Base-by-base conservation (phyloP, 2,797 vertebrate species). In the Falco novaeseelandiae region DNA sequence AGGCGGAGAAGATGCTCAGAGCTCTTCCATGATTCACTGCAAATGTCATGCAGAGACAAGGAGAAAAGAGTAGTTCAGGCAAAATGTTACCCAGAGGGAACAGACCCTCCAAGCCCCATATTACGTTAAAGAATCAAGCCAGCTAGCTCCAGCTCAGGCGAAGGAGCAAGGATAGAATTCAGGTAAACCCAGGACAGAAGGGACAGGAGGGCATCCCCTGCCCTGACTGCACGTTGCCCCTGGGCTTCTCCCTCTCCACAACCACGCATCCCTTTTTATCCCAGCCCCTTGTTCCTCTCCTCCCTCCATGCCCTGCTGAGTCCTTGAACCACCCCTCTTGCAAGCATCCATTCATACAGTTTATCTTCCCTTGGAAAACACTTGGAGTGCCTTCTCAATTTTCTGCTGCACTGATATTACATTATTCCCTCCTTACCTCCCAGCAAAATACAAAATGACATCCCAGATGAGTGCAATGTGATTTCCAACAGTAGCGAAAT, bases 41-140 rank as follows among this genome's bases (percentile, higher is more conserved):
- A 52, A 38, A 7, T 1, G 4, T 14, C 34, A 65, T 0, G 0
- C 40, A 27, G 0, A 23, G 18, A 29, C 25, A 44, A 36, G 22
- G 17, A 77, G 51, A 74, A 54, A 54, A 38, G 22, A 52, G 26
- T 6, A 49, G 83, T 44, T 44, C 1, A 2, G 29, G 38, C 22
- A 86, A 77, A 90, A 70, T 2, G 5, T 13, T 22, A 46, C 25
- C 11, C 55, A 69, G 32, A 76, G 12, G 9, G 25, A 66, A 65
- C n/a, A 76, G 76, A 83, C 14, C 46, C 54, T 76, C 36, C 54
- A 34, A 89, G 21, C 7, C 13, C 16, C 48, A 65, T 20, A 19
- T 57, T 54, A 54, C 20, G 6, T 7, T 14, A 32, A 78, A 83
- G 49, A 40, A 52, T 29, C 27, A 38, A 55, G 36, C 8, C 59